Conservation (phyloP, 2,113 vertebrate genomes). For the Tachysurus fulvidraco region DNA sequence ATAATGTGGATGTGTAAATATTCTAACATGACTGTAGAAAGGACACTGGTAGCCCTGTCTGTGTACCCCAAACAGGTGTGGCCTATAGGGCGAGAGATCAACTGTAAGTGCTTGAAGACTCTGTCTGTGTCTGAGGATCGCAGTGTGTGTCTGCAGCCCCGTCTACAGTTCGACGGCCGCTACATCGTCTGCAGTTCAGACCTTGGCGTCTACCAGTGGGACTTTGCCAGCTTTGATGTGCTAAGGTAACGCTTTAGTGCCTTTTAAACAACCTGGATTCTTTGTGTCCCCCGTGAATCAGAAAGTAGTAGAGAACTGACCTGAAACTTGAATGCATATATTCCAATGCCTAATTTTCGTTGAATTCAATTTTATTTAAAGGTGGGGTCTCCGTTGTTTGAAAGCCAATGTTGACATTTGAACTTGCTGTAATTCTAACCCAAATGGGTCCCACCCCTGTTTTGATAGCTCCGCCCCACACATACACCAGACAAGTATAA, state of each 20-base stretch:
- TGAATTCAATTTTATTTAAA: too few species aligned
- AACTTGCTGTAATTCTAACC: too few species aligned
- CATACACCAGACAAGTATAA: too few species aligned
- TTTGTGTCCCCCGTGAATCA: not conserved
- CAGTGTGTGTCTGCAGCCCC: conserved; percentile 92
- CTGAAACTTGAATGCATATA: not conserved
- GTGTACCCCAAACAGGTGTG: conserved; percentile 79
- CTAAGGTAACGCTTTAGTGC: conserved; percentile 79
- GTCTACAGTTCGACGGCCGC: conserved; percentile 94
- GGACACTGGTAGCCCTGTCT: not conserved
- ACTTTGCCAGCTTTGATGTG: conserved; percentile 96
- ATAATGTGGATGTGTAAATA: not conserved
- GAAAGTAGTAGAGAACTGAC: not conserved
- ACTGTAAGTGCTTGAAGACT: conserved; percentile 95
- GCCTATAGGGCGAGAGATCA: conserved; percentile 97
- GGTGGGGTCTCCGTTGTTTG: too few species aligned
- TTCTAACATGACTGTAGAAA: not conserved
- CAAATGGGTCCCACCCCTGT: too few species aligned
- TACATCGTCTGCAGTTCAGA: conserved; percentile 96
- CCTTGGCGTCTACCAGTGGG: conserved; percentile 96
- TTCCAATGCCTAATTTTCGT: not conserved
- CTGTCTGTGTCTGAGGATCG: conserved; percentile 92
- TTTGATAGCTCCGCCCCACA: too few species aligned
- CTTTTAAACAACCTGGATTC: not conserved
- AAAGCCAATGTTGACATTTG: too few species aligned